Percentiles rank a stretch among this genome's conserved stretches.
phyloP scores from a whole-genome alignment of 1,140 invertebrate genomes.

The Achatina immaculata region DNA sequence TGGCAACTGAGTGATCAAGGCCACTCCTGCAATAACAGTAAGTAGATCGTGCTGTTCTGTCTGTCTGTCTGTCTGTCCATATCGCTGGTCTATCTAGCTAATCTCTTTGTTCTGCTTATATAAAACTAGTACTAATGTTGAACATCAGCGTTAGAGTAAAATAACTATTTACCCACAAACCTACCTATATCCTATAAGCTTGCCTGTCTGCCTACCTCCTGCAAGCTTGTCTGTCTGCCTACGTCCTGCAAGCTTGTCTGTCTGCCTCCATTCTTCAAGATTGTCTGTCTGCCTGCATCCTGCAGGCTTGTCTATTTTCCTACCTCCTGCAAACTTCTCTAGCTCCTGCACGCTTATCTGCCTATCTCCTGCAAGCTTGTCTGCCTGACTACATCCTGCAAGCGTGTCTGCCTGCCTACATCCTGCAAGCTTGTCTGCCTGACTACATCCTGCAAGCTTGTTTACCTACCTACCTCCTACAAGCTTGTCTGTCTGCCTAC shows the following conservation, averaged over 20 bases:
- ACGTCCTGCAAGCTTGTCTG: no score
- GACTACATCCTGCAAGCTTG: not conserved
- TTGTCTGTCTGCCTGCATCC: slow-evolving; percentile 17
- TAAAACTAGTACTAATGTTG: not conserved
- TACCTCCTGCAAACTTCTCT: not conserved
- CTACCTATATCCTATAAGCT: slow-evolving; percentile 5
- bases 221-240: no score
- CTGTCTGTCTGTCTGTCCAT: slow-evolving; percentile 27
- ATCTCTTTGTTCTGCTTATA: slow-evolving; percentile 9
- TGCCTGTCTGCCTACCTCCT: no score
- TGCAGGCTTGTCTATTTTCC: not conserved
- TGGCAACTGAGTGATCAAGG: slow-evolving; percentile 68
- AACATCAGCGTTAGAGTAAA: not conserved
- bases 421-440: not conserved
- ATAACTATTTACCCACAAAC: not conserved
- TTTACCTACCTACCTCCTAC: no score
- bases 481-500: no score
- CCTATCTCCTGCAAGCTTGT: not conserved
- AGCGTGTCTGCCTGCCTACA: not conserved
- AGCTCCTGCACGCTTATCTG: not conserved
- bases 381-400: not conserved
- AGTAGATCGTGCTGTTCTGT: slow-evolving; percentile 38
- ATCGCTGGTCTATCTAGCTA: no score
- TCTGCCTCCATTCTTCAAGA: slow-evolving; percentile 2
- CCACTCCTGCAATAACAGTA: slow-evolving; percentile 51